These are phyloP conservation scores for Chiloscyllium punctatum DNA, from an alignment of 2,797 vertebrate species.

Conservation along the genomic window DNA sequence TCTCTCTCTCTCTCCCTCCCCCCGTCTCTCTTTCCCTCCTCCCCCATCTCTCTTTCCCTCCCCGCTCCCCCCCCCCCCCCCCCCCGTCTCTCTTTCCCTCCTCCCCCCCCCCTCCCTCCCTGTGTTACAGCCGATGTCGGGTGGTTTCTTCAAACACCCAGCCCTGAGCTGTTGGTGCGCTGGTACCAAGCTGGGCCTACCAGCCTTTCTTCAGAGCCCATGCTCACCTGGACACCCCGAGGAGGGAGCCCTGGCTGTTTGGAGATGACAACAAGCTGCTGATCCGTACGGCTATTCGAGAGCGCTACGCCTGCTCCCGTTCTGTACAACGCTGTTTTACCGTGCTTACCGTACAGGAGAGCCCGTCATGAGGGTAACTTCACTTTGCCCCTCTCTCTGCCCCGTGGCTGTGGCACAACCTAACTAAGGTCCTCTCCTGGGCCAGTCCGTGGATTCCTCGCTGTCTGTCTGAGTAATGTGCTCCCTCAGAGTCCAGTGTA, in stretches of 20 bases:
- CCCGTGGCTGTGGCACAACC: too few relatives aligned
- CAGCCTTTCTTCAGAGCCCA: conserved; percentile 88
- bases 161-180: conserved; percentile 75
- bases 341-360: conserved; percentile 61
- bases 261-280: conserved; percentile 65
- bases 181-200: conserved; percentile 88
- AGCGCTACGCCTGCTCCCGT: conserved; percentile 83
- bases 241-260: conserved; percentile 86
- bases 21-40: not conserved
- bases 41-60: too few relatives aligned
- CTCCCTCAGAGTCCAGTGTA: too few relatives aligned
- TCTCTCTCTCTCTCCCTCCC: too few relatives aligned
- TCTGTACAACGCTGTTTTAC: conserved; percentile 86
- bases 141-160: conserved; percentile 83
- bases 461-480: too few relatives aligned
- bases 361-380: conserved; percentile 77
- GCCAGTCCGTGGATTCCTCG: too few relatives aligned
- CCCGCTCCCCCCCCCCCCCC: too few relatives aligned
- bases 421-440: too few relatives aligned
- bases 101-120: not conserved
- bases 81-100: too few relatives aligned
- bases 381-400: too few relatives aligned
- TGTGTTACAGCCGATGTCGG: conserved; percentile 66
- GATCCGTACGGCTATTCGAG: conserved; percentile 67
- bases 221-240: conserved; percentile 82